Percentiles rank a stretch among this genome's conserved stretches.
These are phyloP conservation scores for Colaptes auratus DNA, from an alignment of 2,113 vertebrate species.

Conservation along the genomic window DNA sequence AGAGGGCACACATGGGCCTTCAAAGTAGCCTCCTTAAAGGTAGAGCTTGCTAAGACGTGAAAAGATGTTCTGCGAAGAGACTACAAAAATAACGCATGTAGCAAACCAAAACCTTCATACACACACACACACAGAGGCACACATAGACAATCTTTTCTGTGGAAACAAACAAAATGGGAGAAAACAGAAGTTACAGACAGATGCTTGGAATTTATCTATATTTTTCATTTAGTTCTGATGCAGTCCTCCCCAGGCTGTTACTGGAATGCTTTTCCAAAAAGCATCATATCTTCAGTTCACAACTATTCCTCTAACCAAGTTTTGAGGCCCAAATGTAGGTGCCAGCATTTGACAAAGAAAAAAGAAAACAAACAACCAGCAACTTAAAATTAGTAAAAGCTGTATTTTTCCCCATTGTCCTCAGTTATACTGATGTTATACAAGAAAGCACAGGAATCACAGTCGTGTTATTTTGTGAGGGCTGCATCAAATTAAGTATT, in stretches of 20 bases:
- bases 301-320: not conserved
- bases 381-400: not conserved
- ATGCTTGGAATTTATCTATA: not conserved
- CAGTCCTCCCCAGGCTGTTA: not conserved
- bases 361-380: no score
- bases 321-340: not conserved
- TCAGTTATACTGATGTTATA: not conserved
- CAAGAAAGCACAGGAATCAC: not conserved
- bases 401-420: not conserved
- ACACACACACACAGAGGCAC: no score
- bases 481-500: not conserved
- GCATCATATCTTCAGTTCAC: not conserved
- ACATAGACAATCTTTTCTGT: not conserved
- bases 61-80: not conserved
- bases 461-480: not conserved
- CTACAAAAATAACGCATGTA: not conserved
- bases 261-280: not conserved
- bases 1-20: not conserved
- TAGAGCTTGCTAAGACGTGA: not conserved
- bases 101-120: not conserved
- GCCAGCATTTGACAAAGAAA: not conserved
- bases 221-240: not conserved
- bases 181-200: not conserved
- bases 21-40: not conserved
- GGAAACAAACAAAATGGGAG: not conserved